phyloP scores from a whole-genome alignment of 2,797 vertebrate genomes.

The Morus bassanus region DNA sequence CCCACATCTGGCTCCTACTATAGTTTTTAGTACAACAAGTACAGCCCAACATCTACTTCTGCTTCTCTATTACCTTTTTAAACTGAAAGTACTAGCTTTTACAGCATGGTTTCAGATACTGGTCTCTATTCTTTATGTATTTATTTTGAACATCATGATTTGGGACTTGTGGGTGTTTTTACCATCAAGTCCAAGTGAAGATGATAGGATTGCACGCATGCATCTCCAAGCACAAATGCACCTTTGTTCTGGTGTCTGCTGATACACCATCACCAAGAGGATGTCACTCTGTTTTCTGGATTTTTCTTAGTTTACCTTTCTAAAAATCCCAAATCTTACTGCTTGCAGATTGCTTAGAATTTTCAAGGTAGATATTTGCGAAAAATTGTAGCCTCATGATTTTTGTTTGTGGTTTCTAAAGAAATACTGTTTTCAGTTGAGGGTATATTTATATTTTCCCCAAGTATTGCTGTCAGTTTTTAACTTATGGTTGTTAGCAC shows the following conservation, averaged over 20 bases:
- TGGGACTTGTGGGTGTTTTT: background rate
- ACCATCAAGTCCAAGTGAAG: background rate
- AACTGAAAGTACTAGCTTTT: background rate
- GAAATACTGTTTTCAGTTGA: background rate
- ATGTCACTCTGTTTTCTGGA: background rate
- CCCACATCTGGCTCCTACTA: background rate
- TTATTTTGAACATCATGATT: background rate
- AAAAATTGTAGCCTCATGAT: background rate
- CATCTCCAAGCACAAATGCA: background rate
- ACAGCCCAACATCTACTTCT: background rate
- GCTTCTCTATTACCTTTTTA: background rate
- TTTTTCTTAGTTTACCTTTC: background rate
- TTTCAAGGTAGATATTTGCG: background rate
- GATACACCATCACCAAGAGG: background rate
- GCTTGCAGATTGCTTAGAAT: background rate
- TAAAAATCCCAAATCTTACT: background rate
- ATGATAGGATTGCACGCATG: fast-evolving
- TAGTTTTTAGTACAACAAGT: background rate
- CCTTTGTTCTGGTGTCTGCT: background rate
- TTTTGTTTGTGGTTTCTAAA: background rate
- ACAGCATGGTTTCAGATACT: background rate
- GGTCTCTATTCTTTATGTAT: background rate
- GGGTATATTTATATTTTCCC: background rate
- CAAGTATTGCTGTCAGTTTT: background rate
- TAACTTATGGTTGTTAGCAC: background rate